Conservation (phyloP, 2,113 vertebrate genomes). For the Periophthalmus modestus region DNA sequence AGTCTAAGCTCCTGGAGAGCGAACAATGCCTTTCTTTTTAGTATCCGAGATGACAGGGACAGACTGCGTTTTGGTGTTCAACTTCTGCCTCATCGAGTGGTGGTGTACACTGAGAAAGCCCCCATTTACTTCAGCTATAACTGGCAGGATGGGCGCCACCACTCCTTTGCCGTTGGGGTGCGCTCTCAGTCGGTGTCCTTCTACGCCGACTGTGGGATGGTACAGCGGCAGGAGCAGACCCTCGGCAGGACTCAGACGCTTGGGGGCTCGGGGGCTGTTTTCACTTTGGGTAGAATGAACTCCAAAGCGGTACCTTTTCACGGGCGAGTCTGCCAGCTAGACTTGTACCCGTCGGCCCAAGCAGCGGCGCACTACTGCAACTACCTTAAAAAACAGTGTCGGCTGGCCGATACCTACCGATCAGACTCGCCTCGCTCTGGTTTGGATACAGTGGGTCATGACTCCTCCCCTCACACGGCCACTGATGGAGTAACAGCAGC, state of each 20-base stretch:
- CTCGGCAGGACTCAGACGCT: conserved; percentile 76
- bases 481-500: conserved; percentile 35
- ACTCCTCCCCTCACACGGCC: conserved; percentile 34
- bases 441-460: conserved; percentile 38
- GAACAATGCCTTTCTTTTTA: conserved; percentile 95
- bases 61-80: conserved; percentile 90
- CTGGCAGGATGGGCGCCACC: conserved; percentile 86
- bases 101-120: conserved; percentile 83
- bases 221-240: conserved; percentile 78
- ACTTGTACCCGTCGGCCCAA: conserved; percentile 88
- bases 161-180: conserved; percentile 84
- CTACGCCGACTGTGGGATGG: conserved; percentile 83
- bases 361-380: conserved; percentile 89
- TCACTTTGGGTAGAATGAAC: conserved; percentile 90
- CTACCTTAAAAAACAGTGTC: conserved; percentile 88
- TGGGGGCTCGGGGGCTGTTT: conserved; percentile 72
- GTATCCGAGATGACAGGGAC: conserved; percentile 81
- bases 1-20: conserved; percentile 85
- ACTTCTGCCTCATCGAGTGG: conserved; percentile 85
- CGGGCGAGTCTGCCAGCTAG: conserved; percentile 91
- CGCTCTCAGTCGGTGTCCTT: conserved; percentile 80
- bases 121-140: conserved; percentile 84
- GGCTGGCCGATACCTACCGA: conserved; percentile 83
- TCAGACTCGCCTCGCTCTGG: conserved; percentile 52
- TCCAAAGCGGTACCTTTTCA: conserved; percentile 84